These are phyloP conservation scores for Kradibia gibbosae DNA, from an alignment of 1,140 invertebrate genomes.

Conservation along the genomic window DNA sequence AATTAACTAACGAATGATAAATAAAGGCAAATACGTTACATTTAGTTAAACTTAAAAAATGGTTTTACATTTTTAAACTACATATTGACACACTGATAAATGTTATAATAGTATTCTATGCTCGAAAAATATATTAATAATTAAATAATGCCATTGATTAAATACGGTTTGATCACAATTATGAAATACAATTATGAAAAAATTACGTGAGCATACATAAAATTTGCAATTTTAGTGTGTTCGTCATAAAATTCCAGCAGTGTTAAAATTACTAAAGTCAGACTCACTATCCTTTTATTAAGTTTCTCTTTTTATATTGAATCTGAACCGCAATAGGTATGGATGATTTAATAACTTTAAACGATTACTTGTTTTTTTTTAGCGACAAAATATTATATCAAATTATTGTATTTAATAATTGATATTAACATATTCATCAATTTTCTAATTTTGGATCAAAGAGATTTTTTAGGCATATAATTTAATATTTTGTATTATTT, in stretches of 20 bases:
- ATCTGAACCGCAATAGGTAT: slow-evolving; percentile 38
- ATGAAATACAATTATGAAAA: too few species aligned
- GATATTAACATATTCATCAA: neutral
- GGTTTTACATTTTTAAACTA: too few species aligned
- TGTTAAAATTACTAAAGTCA: neutral
- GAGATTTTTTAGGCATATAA: neutral
- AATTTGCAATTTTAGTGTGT: slow-evolving; percentile 4
- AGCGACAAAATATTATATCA: slow-evolving; percentile 34
- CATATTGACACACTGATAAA: too few species aligned
- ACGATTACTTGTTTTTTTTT: slow-evolving; percentile 20
- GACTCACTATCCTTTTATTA: slow-evolving; percentile 34
- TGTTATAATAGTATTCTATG: too few species aligned
- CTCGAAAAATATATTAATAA: too few species aligned
- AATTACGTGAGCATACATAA: slow-evolving; percentile 23
- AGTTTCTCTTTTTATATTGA: slow-evolving; percentile 38
- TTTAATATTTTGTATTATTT: neutral
- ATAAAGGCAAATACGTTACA: too few species aligned
- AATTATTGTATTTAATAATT: neutral
- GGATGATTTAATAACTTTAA: slow-evolving; percentile 38
- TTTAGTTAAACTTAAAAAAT: too few species aligned
- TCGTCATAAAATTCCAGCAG: slow-evolving; percentile 8
- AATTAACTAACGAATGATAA: too few species aligned
- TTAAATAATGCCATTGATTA: too few species aligned
- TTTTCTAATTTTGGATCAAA: neutral
- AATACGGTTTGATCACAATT: too few species aligned